These are phyloP conservation scores for Rhinolophus sinicus DNA, from an alignment of 2,113 vertebrate genomes.

Conservation along the genomic window DNA sequence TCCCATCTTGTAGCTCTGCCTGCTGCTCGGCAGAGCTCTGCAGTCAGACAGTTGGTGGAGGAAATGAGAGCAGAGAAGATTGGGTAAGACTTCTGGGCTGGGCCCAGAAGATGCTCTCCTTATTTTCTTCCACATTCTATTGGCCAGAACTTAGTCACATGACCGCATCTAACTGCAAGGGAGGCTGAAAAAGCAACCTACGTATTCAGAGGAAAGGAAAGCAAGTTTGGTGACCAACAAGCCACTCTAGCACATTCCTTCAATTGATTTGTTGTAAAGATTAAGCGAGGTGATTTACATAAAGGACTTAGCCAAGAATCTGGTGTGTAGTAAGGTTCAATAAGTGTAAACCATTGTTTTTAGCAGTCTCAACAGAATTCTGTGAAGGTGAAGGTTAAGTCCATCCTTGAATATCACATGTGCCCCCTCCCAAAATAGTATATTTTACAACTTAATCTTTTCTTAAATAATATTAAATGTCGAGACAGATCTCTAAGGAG, in stretches of 20 bases:
- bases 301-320: neutral
- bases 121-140: neutral
- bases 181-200: neutral
- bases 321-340: neutral
- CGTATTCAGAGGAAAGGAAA: neutral
- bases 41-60: neutral
- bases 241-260: neutral
- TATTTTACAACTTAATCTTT: conserved; percentile 7
- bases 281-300: neutral
- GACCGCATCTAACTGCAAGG: neutral
- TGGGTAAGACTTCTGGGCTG: neutral
- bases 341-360: conserved; percentile 4
- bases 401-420: neutral
- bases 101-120: neutral
- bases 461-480: conserved; percentile 12
- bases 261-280: neutral
- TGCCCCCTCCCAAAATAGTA: neutral
- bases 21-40: neutral
- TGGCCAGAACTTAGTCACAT: neutral
- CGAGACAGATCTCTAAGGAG: neutral
- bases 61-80: neutral
- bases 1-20: neutral
- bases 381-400: conserved; percentile 14
- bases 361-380: neutral
- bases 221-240: neutral